Evolutionary conservation across 2,888 invertebrate species (phyloP), one percentile per base, ranked within the genome.

Genomic region (Balanococcus diminutus): DNA sequence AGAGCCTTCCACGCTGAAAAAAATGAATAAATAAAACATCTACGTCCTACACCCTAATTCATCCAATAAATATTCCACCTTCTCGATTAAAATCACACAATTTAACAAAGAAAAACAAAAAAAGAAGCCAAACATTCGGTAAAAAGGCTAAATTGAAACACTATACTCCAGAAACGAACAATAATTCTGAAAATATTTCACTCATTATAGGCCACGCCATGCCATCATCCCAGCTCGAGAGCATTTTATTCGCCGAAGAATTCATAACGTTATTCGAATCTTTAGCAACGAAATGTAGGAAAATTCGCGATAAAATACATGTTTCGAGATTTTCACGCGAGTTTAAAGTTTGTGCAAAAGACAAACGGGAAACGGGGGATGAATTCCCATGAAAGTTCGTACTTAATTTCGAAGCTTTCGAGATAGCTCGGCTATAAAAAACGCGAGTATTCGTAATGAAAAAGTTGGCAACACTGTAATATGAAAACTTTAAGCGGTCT

Each of bases 391-490:
- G 61, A 61, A 61, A 61, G 61, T 61, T 61, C 22, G 25, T 61
- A 61, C 61, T 61, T 61, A 25, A 61, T 61, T 61, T 61, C 25
- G 25, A 61, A 61, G 61, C 61, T 61, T 61, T 61, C 61, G 61
- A 61, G 61, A 61, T 61, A 61, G 61, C 61, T 61, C 22, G 25
- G 8, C 61, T 61, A 61, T 61, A 61, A 61, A 61, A 61, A 61
- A 46, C 46, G 46, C 61, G 11, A 61, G 61, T 61, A 61, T 22
- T 25, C 22, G 61, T 61, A 61, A 61, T 61, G 61, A 61, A 61
- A 61, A 61, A 61, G 61, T 61, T 61, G 61, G 61, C 61, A 61
- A 61, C 61, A 61, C 61, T 61, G 61, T 61, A 61, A 61, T 61
- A 61, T 61, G 61, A 61, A 61, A 61, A 61, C 61, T 61, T 61